phyloP scores from a whole-genome alignment of 1,140 invertebrate species.

The Hydropsyche tenuis region DNA sequence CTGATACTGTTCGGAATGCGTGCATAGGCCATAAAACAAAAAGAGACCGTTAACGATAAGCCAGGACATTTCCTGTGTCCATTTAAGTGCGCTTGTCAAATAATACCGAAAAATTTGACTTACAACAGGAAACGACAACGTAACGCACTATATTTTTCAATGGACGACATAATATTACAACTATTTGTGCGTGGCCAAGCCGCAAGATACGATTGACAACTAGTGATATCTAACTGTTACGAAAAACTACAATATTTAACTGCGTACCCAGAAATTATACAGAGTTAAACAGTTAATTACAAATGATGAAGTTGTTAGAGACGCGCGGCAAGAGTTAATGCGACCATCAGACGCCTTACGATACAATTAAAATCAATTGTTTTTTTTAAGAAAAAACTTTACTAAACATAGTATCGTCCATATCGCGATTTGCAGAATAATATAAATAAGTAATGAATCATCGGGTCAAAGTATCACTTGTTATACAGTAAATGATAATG shows the following conservation, averaged over 20 bases:
- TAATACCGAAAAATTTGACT: slow-evolving; percentile 24
- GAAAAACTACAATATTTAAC: too few species aligned
- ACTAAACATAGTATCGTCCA: too few species aligned
- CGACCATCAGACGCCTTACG: slow-evolving; percentile 21
- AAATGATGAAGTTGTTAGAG: slow-evolving; percentile 23
- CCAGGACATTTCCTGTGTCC: slow-evolving; percentile 35
- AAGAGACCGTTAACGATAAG: slow-evolving; percentile 38
- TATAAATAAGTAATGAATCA: too few species aligned
- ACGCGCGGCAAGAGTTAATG: not conserved
- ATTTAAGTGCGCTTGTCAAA: slow-evolving; percentile 30
- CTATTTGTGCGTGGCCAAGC: too few species aligned
- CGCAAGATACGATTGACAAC: too few species aligned
- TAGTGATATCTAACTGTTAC: too few species aligned
- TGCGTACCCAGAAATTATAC: too few species aligned
- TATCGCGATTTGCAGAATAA: too few species aligned
- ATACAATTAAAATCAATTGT: slow-evolving; percentile 33
- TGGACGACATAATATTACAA: too few species aligned
- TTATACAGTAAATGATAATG: too few species aligned
- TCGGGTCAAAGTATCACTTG: too few species aligned
- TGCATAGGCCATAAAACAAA: slow-evolving; percentile 32
- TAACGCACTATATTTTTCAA: not conserved
- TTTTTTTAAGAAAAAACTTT: not conserved
- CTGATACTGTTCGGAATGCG: slow-evolving; percentile 23
- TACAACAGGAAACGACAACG: slow-evolving; percentile 19
- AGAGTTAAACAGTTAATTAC: not conserved